These are phyloP conservation scores for Fundulus diaphanus DNA, from an alignment of 2,797 vertebrate species.

Conservation along the genomic window DNA sequence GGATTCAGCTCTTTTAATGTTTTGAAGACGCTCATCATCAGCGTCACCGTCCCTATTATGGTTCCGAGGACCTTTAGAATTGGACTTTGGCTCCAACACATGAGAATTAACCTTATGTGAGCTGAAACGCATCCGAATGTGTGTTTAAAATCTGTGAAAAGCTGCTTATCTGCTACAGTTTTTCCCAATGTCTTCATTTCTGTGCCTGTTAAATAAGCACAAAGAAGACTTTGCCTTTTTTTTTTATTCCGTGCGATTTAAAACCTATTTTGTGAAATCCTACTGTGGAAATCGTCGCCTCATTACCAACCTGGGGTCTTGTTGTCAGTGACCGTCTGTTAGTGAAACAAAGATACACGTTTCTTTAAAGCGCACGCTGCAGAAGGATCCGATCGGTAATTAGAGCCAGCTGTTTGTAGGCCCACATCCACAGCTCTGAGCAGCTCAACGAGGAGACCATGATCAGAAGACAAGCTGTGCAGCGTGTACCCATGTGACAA, in stretches of 20 bases:
- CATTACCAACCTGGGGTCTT: background rate
- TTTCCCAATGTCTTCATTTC: background rate
- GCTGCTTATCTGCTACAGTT: background rate
- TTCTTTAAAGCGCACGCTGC: slow-evolving; percentile 14
- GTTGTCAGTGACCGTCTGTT: background rate
- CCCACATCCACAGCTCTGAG: slow-evolving; percentile 40
- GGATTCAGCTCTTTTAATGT: background rate
- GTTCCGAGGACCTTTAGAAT: background rate
- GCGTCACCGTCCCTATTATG: background rate
- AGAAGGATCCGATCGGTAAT: slow-evolving; percentile 62
- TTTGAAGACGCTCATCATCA: background rate
- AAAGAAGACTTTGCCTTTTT: background rate
- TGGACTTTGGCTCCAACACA: background rate
- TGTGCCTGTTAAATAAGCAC: background rate
- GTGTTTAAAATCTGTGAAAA: background rate
- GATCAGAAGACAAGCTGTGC: slow-evolving; percentile 24
- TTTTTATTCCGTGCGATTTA: background rate
- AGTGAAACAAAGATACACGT: background rate
- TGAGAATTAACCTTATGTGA: background rate
- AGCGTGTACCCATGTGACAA: background rate
- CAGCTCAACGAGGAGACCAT: slow-evolving; percentile 67
- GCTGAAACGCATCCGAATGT: background rate
- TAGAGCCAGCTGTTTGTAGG: slow-evolving; percentile 53
- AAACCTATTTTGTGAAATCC: background rate
- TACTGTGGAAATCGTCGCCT: background rate